These are phyloP conservation scores for Callitettix versicolor DNA, from an alignment of 1,140 invertebrate genomes.

Conservation along the genomic window DNA sequence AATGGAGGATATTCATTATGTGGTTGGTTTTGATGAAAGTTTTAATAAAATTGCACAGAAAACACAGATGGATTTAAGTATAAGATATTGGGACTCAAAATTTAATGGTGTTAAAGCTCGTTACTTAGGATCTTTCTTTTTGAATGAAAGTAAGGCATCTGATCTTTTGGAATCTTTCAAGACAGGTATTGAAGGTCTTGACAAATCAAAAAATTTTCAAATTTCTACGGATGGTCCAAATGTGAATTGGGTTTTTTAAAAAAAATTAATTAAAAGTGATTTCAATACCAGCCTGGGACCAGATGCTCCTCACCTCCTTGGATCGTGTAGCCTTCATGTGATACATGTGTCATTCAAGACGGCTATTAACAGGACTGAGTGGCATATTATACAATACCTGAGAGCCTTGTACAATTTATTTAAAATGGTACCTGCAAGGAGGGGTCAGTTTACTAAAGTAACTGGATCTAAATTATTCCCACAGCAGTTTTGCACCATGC, in stretches of 20 bases:
- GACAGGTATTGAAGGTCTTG: neutral
- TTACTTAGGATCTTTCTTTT: neutral
- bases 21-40: neutral
- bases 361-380: slow-evolving; percentile 18
- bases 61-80: neutral
- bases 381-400: slow-evolving; percentile 22
- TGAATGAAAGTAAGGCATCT: neutral
- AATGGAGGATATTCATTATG: neutral
- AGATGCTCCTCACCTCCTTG: no score
- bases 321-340: slow-evolving; percentile 22
- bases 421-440: slow-evolving; percentile 21
- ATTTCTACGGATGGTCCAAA: slow-evolving; percentile 9
- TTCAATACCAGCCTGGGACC: no score
- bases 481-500: slow-evolving; percentile 22
- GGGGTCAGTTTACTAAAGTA: slow-evolving; percentile 16
- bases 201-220: neutral
- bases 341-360: slow-evolving; percentile 25
- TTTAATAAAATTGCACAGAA: neutral
- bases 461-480: slow-evolving; percentile 20
- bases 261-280: neutral
- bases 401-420: slow-evolving; percentile 19
- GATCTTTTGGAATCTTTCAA: neutral
- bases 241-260: neutral
- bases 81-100: neutral
- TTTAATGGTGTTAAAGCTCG: neutral